Percentiles rank a stretch among this genome's conserved stretches.
These are phyloP conservation scores for Cavia aperea DNA, from an alignment of 2,113 vertebrate species.

Conservation along the genomic window DNA sequence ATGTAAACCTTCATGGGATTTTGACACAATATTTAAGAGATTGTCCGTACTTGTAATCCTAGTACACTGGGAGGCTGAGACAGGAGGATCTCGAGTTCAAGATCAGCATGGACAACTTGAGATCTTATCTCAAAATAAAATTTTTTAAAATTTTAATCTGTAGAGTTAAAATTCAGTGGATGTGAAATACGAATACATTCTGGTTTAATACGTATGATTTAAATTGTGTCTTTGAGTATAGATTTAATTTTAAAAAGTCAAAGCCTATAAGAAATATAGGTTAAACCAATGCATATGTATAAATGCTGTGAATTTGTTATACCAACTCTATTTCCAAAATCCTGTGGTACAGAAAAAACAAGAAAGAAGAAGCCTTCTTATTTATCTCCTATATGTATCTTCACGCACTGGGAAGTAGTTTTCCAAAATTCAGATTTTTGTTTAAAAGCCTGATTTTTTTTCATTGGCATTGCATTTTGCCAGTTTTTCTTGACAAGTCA, in stretches of 20 bases:
- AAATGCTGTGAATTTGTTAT: not conserved
- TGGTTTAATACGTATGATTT: conserved; percentile 5
- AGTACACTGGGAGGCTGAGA: not conserved
- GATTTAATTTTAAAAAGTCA: not conserved
- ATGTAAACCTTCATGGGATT: not conserved
- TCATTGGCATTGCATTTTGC: not conserved
- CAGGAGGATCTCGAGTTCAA: not conserved
- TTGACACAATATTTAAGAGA: not conserved
- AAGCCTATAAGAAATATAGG: conserved; percentile 27
- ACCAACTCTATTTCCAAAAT: not conserved
- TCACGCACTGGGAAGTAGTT: conserved; percentile 7
- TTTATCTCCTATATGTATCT: not conserved
- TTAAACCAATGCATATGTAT: not conserved
- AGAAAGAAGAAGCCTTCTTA: not conserved
- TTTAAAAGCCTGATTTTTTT: not conserved
- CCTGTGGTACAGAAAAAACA: not conserved
- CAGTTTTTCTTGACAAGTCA: not conserved
- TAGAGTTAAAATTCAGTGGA: conserved; percentile 36
- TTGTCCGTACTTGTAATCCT: not conserved
- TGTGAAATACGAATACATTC: not conserved
- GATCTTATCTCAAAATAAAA: not conserved
- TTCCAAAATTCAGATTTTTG: not conserved
- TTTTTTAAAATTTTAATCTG: not conserved
- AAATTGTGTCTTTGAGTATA: not conserved
- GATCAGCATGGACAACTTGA: not conserved